A percentile compares a stretch with the other conserved stretches of the same genome.
Conservation (phyloP, 1,140 invertebrate species). For the Drosophila athabasca region DNA sequence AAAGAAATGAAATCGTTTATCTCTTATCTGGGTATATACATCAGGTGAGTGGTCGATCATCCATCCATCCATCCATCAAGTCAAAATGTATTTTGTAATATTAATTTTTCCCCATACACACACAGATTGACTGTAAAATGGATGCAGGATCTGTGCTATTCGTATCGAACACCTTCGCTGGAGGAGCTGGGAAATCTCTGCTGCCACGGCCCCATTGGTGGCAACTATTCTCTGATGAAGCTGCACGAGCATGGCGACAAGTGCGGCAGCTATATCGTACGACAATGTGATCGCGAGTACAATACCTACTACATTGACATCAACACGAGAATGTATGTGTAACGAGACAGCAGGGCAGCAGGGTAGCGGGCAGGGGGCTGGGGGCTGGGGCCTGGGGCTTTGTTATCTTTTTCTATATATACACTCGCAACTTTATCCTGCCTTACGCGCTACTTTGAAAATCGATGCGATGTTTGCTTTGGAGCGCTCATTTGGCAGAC, state of each 20-base stretch:
- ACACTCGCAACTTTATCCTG: too few species aligned
- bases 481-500: too few species aligned
- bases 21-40: constrained; percentile 93
- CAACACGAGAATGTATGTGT: constrained; percentile 86
- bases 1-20: constrained; percentile 88
- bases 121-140: constrained; percentile 91
- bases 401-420: too few species aligned
- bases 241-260: constrained; percentile 90
- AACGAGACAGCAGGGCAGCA: too few species aligned
- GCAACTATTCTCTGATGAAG: constrained; percentile 92
- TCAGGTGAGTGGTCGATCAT: constrained; percentile 84
- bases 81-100: background rate
- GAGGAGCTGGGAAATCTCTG: constrained; percentile 88
- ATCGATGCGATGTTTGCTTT: too few species aligned
- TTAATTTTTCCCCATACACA: constrained; percentile 50
- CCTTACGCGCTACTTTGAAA: too few species aligned
- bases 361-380: too few species aligned
- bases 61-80: background rate
- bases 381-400: too few species aligned
- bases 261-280: constrained; percentile 90
- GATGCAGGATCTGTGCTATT: constrained; percentile 94
- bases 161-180: constrained; percentile 90
- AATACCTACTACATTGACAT: constrained; percentile 92
- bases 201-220: constrained; percentile 95
- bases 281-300: constrained; percentile 91